phyloP scores from a whole-genome alignment of 2,113 vertebrate genomes.

The Athene cunicularia region DNA sequence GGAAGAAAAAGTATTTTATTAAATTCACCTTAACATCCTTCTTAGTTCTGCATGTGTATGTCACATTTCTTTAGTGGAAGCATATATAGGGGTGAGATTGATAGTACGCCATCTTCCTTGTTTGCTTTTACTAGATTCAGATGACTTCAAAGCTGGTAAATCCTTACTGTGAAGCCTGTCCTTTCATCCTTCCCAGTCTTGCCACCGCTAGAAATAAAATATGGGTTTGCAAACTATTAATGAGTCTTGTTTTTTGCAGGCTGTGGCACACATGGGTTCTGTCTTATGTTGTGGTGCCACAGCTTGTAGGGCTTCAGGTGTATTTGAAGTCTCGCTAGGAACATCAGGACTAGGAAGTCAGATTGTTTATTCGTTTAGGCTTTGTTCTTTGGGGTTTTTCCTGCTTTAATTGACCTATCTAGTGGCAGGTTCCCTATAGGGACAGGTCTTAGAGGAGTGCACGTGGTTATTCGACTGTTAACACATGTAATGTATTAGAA shows the following conservation, averaged over 20 bases:
- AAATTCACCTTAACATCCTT: not conserved
- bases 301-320: not conserved
- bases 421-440: not conserved
- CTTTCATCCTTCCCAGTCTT: not conserved
- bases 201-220: not conserved
- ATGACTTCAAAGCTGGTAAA: not conserved
- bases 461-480: not conserved
- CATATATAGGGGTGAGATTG: not conserved
- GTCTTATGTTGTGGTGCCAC: not conserved
- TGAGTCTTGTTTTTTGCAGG: not conserved
- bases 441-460: not conserved
- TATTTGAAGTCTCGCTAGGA: not conserved
- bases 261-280: not conserved
- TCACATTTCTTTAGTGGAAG: not conserved
- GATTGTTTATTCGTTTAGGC: not conserved
- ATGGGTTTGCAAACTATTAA: not conserved
- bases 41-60: not conserved
- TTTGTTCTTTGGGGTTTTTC: not conserved
- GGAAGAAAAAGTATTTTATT: not conserved
- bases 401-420: not conserved
- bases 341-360: not conserved
- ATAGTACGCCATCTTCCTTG: not conserved
- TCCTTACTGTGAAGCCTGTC: not conserved
- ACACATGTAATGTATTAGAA: not conserved
- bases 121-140: not conserved